phyloP scores from a whole-genome alignment of 2,888 invertebrate species.

The Bimastos eiseni region DNA sequence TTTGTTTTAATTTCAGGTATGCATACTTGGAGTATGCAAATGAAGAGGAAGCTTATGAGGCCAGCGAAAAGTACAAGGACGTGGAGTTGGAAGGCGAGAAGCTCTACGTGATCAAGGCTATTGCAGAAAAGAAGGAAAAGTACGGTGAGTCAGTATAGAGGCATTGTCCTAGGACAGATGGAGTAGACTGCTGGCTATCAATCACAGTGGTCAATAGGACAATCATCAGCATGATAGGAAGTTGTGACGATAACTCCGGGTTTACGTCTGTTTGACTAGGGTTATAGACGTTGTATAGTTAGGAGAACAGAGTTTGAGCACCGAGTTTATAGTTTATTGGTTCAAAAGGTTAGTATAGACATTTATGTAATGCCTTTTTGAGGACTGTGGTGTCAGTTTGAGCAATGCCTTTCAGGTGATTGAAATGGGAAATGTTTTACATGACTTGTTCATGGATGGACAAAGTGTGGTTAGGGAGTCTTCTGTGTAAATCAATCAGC shows the following conservation, averaged over 20 bases:
- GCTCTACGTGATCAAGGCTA: constrained; percentile 37
- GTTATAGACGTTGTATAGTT: neutral
- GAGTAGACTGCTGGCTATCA: too few relatives aligned
- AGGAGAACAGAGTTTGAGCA: neutral
- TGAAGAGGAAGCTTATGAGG: constrained; percentile 30
- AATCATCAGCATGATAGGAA: neutral
- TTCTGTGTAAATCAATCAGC: too few relatives aligned
- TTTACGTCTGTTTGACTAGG: neutral
- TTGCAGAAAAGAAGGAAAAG: constrained; percentile 34
- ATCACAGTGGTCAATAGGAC: neutral
- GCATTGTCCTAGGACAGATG: neutral
- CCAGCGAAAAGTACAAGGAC: constrained; percentile 36
- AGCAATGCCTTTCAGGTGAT: too few relatives aligned
- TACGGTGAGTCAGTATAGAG: constrained; percentile 31
- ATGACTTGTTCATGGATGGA: too few relatives aligned
- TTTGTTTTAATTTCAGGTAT: constrained; percentile 33
- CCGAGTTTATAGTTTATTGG: neutral
- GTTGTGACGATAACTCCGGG: neutral
- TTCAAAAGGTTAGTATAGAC: neutral
- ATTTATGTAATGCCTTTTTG: neutral
- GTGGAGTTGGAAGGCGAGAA: constrained; percentile 33
- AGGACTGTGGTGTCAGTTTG: neutral
- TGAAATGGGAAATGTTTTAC: too few relatives aligned
- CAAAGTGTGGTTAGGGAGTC: too few relatives aligned
- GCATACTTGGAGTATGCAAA: constrained; percentile 37